Evolutionary conservation across 1,140 invertebrate species (phyloP).

Genomic region (Pinna nobilis): DNA sequence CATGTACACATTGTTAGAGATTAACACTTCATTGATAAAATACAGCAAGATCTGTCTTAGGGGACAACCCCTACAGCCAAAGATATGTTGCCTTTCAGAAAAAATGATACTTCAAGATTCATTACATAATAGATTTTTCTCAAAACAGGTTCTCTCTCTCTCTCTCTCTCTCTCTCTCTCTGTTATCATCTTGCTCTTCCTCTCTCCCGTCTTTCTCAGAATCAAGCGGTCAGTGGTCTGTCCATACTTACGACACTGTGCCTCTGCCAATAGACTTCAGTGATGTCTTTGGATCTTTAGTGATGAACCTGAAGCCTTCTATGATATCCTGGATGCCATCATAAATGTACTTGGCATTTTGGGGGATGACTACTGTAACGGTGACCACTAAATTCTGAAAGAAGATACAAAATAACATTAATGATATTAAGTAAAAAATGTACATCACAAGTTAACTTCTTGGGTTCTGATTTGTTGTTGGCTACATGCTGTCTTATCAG

Average conservation of each 20-base stretch:
- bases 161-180: too few relatives aligned
- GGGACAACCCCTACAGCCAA: too few relatives aligned
- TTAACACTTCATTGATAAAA: too few relatives aligned
- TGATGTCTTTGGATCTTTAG: conserved; percentile 46
- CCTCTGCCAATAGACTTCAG: conserved; percentile 42
- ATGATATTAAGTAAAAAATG: not conserved
- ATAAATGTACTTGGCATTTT: conserved; percentile 38
- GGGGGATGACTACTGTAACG: conserved; percentile 46
- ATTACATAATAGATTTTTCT: too few relatives aligned
- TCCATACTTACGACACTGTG: conserved; percentile 38
- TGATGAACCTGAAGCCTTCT: conserved; percentile 44
- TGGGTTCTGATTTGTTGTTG: too few relatives aligned
- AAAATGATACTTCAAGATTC: conserved; percentile 55
- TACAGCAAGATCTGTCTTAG: too few relatives aligned
- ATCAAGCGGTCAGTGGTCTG: not conserved
- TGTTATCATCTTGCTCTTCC: too few relatives aligned
- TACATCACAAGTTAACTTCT: not conserved
- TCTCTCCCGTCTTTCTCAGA: too few relatives aligned
- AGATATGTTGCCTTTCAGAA: conserved; percentile 55
- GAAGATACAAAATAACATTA: not conserved
- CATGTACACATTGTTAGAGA: too few relatives aligned
- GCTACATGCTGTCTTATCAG: too few relatives aligned
- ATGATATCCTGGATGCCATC: conserved; percentile 42
- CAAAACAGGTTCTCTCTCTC: too few relatives aligned
- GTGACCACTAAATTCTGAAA: conserved; percentile 26